phyloP scores from a whole-genome alignment of 2,888 invertebrate species.

The Leptinotarsa tumamoca region DNA sequence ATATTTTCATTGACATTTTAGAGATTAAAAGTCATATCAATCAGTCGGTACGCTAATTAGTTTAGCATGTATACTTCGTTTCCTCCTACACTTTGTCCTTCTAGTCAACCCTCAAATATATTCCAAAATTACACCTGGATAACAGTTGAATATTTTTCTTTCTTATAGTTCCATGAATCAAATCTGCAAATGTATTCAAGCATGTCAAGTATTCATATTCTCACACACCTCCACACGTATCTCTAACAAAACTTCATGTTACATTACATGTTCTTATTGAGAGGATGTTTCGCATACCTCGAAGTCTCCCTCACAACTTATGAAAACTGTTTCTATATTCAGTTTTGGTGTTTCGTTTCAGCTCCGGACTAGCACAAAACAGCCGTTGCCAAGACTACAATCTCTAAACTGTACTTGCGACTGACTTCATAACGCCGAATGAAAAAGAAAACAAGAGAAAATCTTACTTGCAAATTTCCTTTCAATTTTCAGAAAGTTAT shows the following conservation, averaged over 20 bases:
- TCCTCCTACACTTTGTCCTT: too few relatives aligned
- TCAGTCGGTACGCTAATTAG: too few relatives aligned
- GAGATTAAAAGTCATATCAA: too few relatives aligned
- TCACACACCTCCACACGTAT: too few relatives aligned
- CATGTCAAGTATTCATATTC: too few relatives aligned
- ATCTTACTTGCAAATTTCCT: slow-evolving; percentile 11
- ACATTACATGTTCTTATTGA: neutral
- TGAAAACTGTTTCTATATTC: slow-evolving; percentile 1
- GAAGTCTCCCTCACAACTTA: neutral
- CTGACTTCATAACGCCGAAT: slow-evolving; percentile 1
- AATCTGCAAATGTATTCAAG: too few relatives aligned
- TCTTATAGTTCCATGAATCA: too few relatives aligned
- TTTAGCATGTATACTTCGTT: too few relatives aligned
- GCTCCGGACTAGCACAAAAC: slow-evolving; percentile 1
- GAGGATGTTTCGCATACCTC: neutral
- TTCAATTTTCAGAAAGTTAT: neutral
- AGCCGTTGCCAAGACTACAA: slow-evolving; percentile 5
- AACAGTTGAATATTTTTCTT: too few relatives aligned
- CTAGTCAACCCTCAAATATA: too few relatives aligned
- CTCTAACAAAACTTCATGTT: neutral
- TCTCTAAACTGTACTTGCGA: slow-evolving; percentile 1
- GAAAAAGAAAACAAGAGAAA: slow-evolving; percentile 2
- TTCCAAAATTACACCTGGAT: too few relatives aligned
- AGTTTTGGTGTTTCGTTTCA: slow-evolving; percentile 3
- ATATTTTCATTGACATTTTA: too few relatives aligned